Evolutionary conservation across 1,140 invertebrate genomes (phyloP).

Genomic region (Drosophila bocqueti): DNA sequence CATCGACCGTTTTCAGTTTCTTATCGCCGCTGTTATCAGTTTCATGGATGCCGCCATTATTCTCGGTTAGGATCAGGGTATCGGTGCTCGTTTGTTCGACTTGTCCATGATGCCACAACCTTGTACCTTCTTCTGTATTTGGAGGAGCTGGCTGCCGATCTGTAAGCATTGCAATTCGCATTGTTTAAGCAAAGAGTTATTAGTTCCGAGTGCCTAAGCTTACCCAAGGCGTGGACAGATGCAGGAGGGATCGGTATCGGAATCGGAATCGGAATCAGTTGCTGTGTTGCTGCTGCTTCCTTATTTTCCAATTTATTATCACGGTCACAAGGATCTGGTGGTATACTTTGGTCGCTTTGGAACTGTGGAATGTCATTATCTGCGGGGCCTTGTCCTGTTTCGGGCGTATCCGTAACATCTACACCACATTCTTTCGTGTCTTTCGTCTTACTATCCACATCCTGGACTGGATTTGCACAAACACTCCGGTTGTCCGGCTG

Average conservation of each 20-base stretch:
- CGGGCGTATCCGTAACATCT: slow-evolving; percentile 18
- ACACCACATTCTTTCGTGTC: slow-evolving; percentile 31
- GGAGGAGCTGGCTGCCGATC: slow-evolving; percentile 42
- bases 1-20: background rate
- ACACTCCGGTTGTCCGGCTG: slow-evolving; percentile 43
- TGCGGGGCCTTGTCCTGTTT: slow-evolving; percentile 10
- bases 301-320: slow-evolving; percentile 43
- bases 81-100: slow-evolving; percentile 85
- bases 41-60: slow-evolving; percentile 4
- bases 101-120: slow-evolving; percentile 46
- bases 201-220: background rate
- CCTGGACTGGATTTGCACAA: slow-evolving; percentile 14
- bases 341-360: slow-evolving; percentile 57
- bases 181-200: background rate
- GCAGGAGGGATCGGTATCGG: too few species aligned
- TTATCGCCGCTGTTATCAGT: slow-evolving; percentile 8
- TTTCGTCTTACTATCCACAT: slow-evolving; percentile 29
- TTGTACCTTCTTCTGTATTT: slow-evolving; percentile 46
- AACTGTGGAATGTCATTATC: slow-evolving; percentile 37
- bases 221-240: slow-evolving; percentile 8
- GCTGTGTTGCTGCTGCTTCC: slow-evolving; percentile 19
- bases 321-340: slow-evolving; percentile 37
- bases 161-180: background rate
- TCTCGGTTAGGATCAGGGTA: slow-evolving; percentile 78
- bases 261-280: background rate